These are phyloP conservation scores for Spodoptera littoralis DNA, from an alignment of 2,888 invertebrate genomes.

Conservation along the genomic window DNA sequence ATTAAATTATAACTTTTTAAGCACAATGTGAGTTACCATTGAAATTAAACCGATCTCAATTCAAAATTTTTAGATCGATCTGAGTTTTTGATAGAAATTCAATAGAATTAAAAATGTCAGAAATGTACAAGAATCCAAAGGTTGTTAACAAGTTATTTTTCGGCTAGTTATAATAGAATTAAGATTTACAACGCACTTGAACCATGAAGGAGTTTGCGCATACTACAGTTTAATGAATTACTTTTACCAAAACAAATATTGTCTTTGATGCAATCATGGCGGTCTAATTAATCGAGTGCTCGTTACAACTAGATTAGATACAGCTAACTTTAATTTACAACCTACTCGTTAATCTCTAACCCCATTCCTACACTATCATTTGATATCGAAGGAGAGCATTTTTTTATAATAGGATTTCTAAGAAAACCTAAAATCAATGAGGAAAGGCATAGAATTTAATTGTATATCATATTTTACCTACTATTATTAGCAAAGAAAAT, in stretches of 20 bases:
- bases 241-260: constrained; percentile 8
- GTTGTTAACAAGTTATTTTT: no score
- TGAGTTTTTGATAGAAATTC: no score
- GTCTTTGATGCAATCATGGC: constrained; percentile 17
- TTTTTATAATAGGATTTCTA: constrained; percentile 13
- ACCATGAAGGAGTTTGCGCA: no score
- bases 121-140: no score
- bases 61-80: no score
- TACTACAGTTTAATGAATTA: not conserved
- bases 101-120: no score
- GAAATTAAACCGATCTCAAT: no score
- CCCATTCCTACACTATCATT: constrained; percentile 48
- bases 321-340: constrained; percentile 46
- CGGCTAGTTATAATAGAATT: not conserved
- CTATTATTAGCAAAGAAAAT: no score
- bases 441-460: no score
- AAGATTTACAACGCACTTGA: not conserved
- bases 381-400: constrained; percentile 27
- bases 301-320: constrained; percentile 56
- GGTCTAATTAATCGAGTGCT: constrained; percentile 49
- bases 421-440: not conserved
- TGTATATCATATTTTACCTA: no score
- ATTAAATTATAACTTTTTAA: no score
- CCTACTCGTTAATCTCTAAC: constrained; percentile 48
- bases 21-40: no score